Evolutionary conservation across 2,888 invertebrate genomes (phyloP).

Genomic region (Cremastobaeus sp.): DNA sequence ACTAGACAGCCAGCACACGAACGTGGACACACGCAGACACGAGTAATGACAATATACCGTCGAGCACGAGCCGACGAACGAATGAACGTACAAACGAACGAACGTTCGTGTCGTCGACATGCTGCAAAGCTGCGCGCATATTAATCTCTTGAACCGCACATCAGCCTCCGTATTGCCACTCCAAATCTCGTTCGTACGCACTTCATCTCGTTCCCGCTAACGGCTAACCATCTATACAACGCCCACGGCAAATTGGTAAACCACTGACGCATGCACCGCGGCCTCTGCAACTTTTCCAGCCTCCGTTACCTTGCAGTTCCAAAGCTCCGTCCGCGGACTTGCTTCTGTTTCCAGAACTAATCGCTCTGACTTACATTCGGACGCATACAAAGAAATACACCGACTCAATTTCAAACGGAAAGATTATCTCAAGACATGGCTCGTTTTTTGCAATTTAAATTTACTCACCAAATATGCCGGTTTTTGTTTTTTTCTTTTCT

Average conservation of each 20-base stretch:
- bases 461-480: no score
- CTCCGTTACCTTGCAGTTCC: no score
- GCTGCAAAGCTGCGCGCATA: slow-evolving; percentile 72
- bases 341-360: no score
- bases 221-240: slow-evolving; percentile 71
- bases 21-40: slow-evolving; percentile 22
- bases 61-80: slow-evolving; percentile 12
- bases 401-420: no score
- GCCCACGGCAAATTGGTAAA: slow-evolving; percentile 75
- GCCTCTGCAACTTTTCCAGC: no score
- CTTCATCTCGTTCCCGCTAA: slow-evolving; percentile 69
- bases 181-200: slow-evolving; percentile 68
- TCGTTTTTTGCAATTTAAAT: no score
- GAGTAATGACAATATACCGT: slow-evolving; percentile 50
- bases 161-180: slow-evolving; percentile 70
- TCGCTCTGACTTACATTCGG: no score
- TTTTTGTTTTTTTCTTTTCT: no score
- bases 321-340: no score
- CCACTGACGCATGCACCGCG: slow-evolving; percentile 45
- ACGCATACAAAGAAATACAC: no score
- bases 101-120: slow-evolving; percentile 50
- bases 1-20: slow-evolving; percentile 43
- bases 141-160: slow-evolving; percentile 77
- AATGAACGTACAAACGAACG: slow-evolving; percentile 36
- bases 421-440: no score